Base-by-base conservation (phyloP, 2,888 invertebrate genomes). In the Cheilosia scutellata region DNA sequence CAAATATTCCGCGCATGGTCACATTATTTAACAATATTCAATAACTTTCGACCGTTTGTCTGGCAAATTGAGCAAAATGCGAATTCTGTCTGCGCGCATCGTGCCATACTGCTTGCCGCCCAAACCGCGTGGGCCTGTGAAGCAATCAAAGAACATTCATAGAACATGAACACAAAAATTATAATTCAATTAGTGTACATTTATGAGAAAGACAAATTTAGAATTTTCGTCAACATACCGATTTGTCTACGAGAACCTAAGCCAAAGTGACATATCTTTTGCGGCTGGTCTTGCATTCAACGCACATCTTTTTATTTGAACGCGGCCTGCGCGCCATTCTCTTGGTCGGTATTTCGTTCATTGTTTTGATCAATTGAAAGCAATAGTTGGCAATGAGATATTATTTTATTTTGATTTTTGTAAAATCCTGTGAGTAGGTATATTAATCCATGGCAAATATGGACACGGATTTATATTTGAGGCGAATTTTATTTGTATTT, bases 21-120 rank as follows among this genome's bases (percentile, higher is more conserved):
- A 80, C 57, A 86, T 82, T 86, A 82, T 76, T 68, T 60, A 80
- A 66, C 72, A 66, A 80, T 86, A 68, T 86, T 80, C 86, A 86
- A 86, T 86, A 76, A 86, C 55, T 82, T 60, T 72, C 76, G 66
- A 71, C 51, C 60, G 65, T 80, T 80, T 80, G 86, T 76, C 76
- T 80, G 80, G 49, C 62, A 76, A 84, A 72, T 76, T 76, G 75
- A 76, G 71, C 58, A 72, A 74, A 72, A 60, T 33, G 51, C 37
- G 40, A 70, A 74, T 70, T 55, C 53, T 40, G 31, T 53, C 37
- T 57, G 31, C 49, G n/a, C 13, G 37, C 65, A 16, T n/a, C 44
- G 47, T 33, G 25, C 42, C 31, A 7, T 51, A 11, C 27, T 51
- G 16, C 31, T 51, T 60, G 47, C 44, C 65, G 42, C 16, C 5